Evolutionary conservation across 2,888 invertebrate species (phyloP), one percentile per base, ranked within the genome.

Genomic region (Drosophila rellima): DNA sequence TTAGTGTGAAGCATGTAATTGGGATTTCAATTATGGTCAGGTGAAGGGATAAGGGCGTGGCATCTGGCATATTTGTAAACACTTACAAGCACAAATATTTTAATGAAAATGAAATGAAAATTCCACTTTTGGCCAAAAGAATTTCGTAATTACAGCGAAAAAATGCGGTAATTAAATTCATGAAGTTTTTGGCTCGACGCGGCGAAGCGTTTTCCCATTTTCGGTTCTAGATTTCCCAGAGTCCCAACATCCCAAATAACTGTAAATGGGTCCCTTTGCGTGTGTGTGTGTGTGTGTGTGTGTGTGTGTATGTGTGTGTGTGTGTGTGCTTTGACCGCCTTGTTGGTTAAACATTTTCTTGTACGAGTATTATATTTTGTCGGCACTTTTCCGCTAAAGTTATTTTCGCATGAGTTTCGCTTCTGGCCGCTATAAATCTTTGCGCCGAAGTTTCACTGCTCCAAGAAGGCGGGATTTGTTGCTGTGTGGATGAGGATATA

Each of bases 61-160:
- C 23, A 59, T 60, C 51, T 74, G 74, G 82, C 82, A 85, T 81
- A 85, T 85, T 87, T 78, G 84, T 82, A 77, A 88, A 83, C 80
- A 88, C 74, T 88, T 88, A 68, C 83, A 74, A 74, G 80, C 74
- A 55, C 47, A 85, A 88, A 84, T 84, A 84, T 84, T 84, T 84
- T 84, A 84, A 84, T 84, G 83, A 84, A 84, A 84, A 88, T 74
- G 80, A 84, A 84, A 84, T 85, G 86, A 84, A 88, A 84, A 84
- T 84, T 84, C 83, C 83, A 71, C 71, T 82, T 84, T 88, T 68
- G 74, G 87, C 84, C 88, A 88, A 86, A 85, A 86, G 85, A 85
- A 85, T 85, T 86, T 85, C 74, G 87, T 85, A 85, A 85, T 85
- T 88, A 85, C 88, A 88, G 81, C 88, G 81, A 74, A 85, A 88